phyloP scores from a whole-genome alignment of 2,797 vertebrate genomes.

The Sciurus carolinensis region DNA sequence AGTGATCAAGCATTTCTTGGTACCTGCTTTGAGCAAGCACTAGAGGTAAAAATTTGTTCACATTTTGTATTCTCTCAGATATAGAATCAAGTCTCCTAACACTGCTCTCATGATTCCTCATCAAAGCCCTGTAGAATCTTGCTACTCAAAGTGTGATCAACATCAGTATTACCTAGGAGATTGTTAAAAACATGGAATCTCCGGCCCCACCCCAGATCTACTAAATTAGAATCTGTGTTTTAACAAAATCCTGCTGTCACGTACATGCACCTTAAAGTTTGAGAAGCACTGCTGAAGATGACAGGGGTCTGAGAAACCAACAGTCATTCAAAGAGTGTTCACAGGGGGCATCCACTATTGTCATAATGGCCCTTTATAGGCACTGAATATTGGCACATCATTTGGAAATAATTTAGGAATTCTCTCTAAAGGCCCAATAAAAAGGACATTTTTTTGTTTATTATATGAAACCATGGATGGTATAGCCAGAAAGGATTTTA shows the following conservation, averaged over 20 bases:
- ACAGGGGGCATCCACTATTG: neutral
- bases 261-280: neutral
- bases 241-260: conserved; percentile 12
- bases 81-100: neutral
- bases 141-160: neutral
- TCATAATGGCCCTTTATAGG: neutral
- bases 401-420: conserved; percentile 60
- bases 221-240: conserved; percentile 51
- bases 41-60: neutral
- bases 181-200: neutral
- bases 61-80: conserved; percentile 26
- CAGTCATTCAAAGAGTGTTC: conserved; percentile 22
- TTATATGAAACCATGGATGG: conserved; percentile 57
- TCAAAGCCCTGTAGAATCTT: conserved; percentile 10
- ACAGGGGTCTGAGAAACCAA: conserved; percentile 36
- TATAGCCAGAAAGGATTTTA: neutral
- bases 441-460: conserved; percentile 14
- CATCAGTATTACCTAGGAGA: neutral
- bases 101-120: neutral
- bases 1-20: neutral
- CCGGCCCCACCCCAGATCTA: neutral
- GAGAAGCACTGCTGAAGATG: neutral
- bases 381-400: conserved; percentile 20
- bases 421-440: conserved; percentile 19
- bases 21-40: conserved; percentile 12